Percentiles rank a stretch among this genome's conserved stretches.
Evolutionary conservation across 2,888 invertebrate genomes (phyloP).

Genomic region (Scaptodrosophila latifasciaeformis): DNA sequence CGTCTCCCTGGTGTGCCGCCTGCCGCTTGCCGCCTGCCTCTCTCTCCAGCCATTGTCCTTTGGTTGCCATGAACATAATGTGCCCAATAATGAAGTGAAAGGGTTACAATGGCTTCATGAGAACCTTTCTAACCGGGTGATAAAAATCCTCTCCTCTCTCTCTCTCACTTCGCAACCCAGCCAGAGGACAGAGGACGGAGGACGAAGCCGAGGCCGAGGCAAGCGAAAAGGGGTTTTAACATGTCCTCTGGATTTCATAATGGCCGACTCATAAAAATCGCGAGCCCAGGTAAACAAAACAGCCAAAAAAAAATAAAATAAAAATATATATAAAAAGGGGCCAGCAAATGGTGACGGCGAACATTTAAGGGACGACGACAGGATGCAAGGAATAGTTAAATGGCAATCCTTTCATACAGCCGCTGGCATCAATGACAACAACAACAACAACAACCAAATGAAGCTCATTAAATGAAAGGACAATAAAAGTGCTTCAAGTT

Average conservation of each 20-base stretch:
- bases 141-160: constrained; percentile 39
- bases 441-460: too few species aligned
- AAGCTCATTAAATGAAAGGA: constrained; percentile 20
- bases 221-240: constrained; percentile 40
- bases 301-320: too few species aligned
- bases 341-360: background rate
- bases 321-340: background rate
- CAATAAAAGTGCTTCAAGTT: constrained; percentile 19
- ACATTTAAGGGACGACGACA: background rate
- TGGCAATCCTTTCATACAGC: constrained; percentile 1
- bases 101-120: constrained; percentile 67
- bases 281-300: background rate
- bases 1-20: too few species aligned
- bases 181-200: too few species aligned
- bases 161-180: too few species aligned
- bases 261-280: constrained; percentile 58
- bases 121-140: constrained; percentile 63
- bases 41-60: constrained; percentile 8
- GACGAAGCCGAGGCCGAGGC: too few species aligned
- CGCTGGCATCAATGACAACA: background rate
- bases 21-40: background rate
- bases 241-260: constrained; percentile 47
- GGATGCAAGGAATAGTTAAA: background rate
- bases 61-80: constrained; percentile 64
- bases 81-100: constrained; percentile 67